Conservation (phyloP, 2,797 vertebrate species). For the Acridotheres tristis region DNA sequence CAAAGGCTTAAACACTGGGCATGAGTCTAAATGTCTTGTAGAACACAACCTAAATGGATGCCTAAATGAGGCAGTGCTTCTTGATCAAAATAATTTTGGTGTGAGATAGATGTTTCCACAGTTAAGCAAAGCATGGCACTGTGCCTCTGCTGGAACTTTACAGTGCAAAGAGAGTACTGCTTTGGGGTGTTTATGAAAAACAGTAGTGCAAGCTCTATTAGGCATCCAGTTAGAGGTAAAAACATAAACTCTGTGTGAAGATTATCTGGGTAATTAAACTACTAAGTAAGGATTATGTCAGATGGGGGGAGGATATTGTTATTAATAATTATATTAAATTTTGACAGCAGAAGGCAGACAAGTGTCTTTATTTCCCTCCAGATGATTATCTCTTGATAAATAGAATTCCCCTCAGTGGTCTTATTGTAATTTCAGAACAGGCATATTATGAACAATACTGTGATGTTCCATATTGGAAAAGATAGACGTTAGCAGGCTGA, state of each 20-base stretch:
- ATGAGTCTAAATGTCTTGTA: not conserved
- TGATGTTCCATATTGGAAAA: not conserved
- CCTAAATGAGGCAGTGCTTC: not conserved
- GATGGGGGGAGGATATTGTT: not conserved
- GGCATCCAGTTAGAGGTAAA: not conserved
- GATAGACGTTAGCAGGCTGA: not conserved
- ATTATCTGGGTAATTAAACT: conserved; percentile 39
- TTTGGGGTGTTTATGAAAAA: not conserved
- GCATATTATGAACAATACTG: not conserved
- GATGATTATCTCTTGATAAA: conserved; percentile 23
- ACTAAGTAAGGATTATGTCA: not conserved
- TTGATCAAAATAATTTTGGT: not conserved
- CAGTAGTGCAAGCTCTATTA: not conserved
- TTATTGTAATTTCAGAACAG: not conserved
- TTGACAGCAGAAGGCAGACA: conserved; percentile 9
- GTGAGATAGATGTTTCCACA: not conserved
- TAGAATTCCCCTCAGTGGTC: not conserved
- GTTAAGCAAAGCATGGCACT: not conserved
- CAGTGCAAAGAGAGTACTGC: not conserved
- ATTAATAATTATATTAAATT: conserved; percentile 25
- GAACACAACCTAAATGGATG: not conserved
- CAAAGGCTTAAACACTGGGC: not conserved
- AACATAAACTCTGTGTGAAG: not conserved
- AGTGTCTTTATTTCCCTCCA: conserved; percentile 15
- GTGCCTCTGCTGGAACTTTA: not conserved